Percentiles rank a stretch among this genome's conserved stretches.
Evolutionary conservation across 2,888 invertebrate species (phyloP).

Genomic region (Spatulosminthurus flaviceps): DNA sequence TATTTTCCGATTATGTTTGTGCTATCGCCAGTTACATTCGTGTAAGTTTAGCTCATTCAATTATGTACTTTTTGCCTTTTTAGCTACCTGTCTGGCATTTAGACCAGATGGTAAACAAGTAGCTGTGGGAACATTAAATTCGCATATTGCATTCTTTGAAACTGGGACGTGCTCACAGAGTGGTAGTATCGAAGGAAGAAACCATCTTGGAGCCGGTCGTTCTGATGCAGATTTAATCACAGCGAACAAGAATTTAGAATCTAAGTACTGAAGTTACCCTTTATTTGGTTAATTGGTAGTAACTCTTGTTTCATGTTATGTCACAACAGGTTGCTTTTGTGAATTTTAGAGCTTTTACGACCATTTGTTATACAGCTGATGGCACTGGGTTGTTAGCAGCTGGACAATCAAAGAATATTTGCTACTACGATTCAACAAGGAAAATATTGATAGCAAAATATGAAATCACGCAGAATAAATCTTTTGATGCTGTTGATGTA

Average conservation of each 20-base stretch:
- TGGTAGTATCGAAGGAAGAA: slow-evolving; percentile 84
- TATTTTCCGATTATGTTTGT: neutral
- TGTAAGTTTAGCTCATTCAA: too few relatives aligned
- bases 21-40: slow-evolving; percentile 1
- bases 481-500: slow-evolving; percentile 93
- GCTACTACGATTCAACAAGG: slow-evolving; percentile 88
- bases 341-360: slow-evolving; percentile 80
- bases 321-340: too few relatives aligned
- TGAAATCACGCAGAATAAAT: slow-evolving; percentile 91
- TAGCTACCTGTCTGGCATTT: slow-evolving; percentile 77
- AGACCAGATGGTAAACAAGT: slow-evolving; percentile 92
- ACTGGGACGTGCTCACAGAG: slow-evolving; percentile 76
- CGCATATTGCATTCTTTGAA: slow-evolving; percentile 84
- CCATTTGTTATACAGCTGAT: slow-evolving; percentile 93
- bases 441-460: slow-evolving; percentile 89
- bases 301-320: too few relatives aligned
- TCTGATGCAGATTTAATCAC: slow-evolving; percentile 86
- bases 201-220: slow-evolving; percentile 87
- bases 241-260: slow-evolving; percentile 82
- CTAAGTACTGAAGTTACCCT: slow-evolving; percentile 74
- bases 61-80: too few relatives aligned
- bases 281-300: too few relatives aligned
- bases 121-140: slow-evolving; percentile 90
- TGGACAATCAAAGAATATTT: slow-evolving; percentile 93
- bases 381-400: slow-evolving; percentile 89